Evolutionary conservation across 2,797 vertebrate genomes (phyloP), one percentile per base, ranked within the genome.

Genomic region (Phoeniculus purpureus): DNA sequence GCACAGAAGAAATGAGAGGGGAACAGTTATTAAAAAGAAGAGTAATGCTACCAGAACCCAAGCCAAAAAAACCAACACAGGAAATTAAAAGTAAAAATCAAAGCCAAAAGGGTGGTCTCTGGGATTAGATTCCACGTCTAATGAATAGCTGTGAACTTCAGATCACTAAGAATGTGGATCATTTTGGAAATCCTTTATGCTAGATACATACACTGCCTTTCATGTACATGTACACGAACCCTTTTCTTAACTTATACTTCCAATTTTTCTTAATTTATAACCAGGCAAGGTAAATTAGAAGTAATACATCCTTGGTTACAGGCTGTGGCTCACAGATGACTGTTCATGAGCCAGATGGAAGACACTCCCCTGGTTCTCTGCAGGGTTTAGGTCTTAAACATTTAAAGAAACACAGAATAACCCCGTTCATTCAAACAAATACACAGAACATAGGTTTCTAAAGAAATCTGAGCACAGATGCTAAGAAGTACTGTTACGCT

Each of bases 51-150:
- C 3, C 52, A 81, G 56, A 88, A 75, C 14, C 14, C 4, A 29
- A 85, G 31, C 15, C 56, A 83, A 94, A 87, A 91, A 12, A 77
- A 61, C 22, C 82, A 51, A 7, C 54, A 65, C 9, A 14, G 80
- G 17, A 79, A 89, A 91, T 74, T 27, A 72, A 65, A 94, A 84
- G 67, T 7, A 84, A 90, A 88, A 91, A 54, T 29, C 9, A 85
- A 85, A 68, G 52, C 15, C 50, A 34, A 72, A 87, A 68, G 3
- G 4, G 13, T 72, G 22, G 55, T 76, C 34, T 65, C 25, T 64
- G 66, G 23, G 21, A 22, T 72, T 87, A 76, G 12, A 79, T 56
- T 81, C 45, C 54, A 29, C 7, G 40, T 17, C n/a, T 60, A 73
- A 56, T 22, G 18, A 79, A 76, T 3, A 47, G 50, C 25, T 70